Evolutionary conservation across 2,113 vertebrate species (phyloP).

Genomic region (Halcyon malimbica): DNA sequence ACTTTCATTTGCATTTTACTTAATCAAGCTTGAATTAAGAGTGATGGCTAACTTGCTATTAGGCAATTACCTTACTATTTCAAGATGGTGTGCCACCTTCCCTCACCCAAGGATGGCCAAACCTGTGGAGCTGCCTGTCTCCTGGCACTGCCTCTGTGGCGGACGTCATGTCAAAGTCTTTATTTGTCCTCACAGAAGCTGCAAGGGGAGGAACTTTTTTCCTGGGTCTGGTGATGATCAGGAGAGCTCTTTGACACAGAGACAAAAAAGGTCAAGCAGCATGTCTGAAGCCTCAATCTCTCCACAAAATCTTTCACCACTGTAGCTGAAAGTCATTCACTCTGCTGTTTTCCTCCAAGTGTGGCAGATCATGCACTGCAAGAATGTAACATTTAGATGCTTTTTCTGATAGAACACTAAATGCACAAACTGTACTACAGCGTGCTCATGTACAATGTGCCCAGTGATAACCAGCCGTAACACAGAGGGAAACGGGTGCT

Average conservation of each 20-base stretch:
- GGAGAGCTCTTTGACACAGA: neutral
- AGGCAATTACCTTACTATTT: neutral
- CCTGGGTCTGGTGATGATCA: neutral
- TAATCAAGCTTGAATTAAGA: neutral
- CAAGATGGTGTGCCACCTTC: rapidly evolving
- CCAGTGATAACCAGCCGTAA: neutral
- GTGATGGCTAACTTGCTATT: neutral
- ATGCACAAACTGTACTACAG: neutral
- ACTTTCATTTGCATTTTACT: neutral
- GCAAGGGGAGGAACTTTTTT: neutral
- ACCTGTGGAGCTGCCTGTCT: neutral
- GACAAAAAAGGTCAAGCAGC: neutral
- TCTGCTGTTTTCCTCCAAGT: neutral
- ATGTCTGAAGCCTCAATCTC: neutral
- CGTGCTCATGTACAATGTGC: rapidly evolving
- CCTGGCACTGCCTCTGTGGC: rapidly evolving
- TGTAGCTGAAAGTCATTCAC: neutral
- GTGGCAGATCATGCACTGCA: neutral
- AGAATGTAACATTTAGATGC: neutral
- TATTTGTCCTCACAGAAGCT: neutral
- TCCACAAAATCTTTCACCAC: neutral
- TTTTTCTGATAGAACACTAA: neutral
- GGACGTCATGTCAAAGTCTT: neutral
- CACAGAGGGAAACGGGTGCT: neutral
- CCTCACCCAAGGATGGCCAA: neutral